A percentile compares a stretch with the other conserved stretches of the same genome.
phyloP scores from a whole-genome alignment of 2,797 vertebrate genomes.

The Chelon auratus region DNA sequence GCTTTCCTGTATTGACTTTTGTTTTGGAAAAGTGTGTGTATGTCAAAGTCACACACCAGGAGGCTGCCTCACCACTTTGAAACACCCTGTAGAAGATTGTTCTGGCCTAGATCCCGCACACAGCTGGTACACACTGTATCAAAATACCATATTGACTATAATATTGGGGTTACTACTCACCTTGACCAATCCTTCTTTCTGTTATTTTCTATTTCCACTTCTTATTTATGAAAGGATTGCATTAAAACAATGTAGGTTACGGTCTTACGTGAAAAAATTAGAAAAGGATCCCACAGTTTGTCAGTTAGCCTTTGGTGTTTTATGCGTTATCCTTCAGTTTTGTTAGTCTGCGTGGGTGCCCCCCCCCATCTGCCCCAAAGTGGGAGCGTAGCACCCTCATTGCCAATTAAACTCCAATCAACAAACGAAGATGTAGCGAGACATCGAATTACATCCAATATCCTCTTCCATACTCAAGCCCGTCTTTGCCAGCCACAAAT shows the following conservation, averaged over 20 bases:
- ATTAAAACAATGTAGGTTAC: neutral
- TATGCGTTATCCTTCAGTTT: conserved; percentile 11
- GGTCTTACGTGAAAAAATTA: neutral
- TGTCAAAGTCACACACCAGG: conserved; percentile 44
- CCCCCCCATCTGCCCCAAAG: conserved; percentile 56
- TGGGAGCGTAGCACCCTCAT: conserved; percentile 61
- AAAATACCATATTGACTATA: conserved; percentile 38
- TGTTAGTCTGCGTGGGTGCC: conserved; percentile 10
- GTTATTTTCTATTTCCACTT: neutral
- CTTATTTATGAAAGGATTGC: conserved; percentile 1
- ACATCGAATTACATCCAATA: conserved; percentile 83
- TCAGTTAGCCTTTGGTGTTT: neutral
- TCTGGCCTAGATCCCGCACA: conserved; percentile 18
- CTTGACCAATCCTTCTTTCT: conserved; percentile 34
- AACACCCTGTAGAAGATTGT: conserved; percentile 27
- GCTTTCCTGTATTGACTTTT: conserved; percentile 32
- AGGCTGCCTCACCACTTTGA: conserved; percentile 14
- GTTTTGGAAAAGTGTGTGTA: conserved; percentile 25
- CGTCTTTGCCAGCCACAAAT: conserved; percentile 75
- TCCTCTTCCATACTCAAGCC: conserved; percentile 73
- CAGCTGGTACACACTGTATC: neutral
- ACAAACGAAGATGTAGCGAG: conserved; percentile 76
- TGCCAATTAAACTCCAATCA: conserved; percentile 84
- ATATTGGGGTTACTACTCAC: conserved; percentile 40
- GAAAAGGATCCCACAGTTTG: neutral